Base-by-base conservation (phyloP, 1,140 invertebrate species). In the Drosophila setifemur region DNA sequence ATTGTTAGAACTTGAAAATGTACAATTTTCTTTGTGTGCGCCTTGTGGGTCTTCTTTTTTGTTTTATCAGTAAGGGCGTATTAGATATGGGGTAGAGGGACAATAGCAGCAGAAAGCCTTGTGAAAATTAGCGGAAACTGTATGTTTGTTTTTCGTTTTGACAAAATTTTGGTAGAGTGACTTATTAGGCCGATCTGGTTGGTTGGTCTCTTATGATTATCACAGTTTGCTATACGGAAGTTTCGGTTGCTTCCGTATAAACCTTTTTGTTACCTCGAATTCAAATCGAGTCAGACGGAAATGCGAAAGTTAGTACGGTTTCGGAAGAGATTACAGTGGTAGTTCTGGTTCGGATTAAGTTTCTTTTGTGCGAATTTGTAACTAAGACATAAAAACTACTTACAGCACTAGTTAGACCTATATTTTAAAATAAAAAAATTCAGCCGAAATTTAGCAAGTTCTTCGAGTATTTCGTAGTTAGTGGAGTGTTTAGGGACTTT, bases 161-260 rank as follows among this genome's bases (percentile, higher is more conserved):
- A 55, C 35, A 49, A 45, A 63, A 58, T 71, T 63, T 60, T 7
- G n/a, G 49, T 42, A 49, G 19, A 53, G 53, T 49, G 58, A 50
- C 37, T 68, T 37, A 16, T 23, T 7, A 18, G 58, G 58, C 43
- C 53, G 54, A 26, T 54, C 42, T 53, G 25, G 37, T 71, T 64
- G 16, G 23, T 52, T 49, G 26, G 21, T 64, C 25, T 79, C 69
- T 88, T 81, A 85, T 83, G 79, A 74, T 88, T 88, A 88, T 88
- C 85, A 88, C 85, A 88, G 85, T 86, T 88, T 67, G 69, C 72
- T 82, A 78, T 88, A 82, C 73, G 83, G 68, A 88, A 86, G 69
- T 61, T 77, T 39, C 29, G 43, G 45, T 18, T 28, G 28, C 35
- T 37, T 85, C 47, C 73, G 72, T 81, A 73, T 74, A 81, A 66